Evolutionary conservation across 2,113 vertebrate species (phyloP).

Genomic region (Amblyornis subalaris): DNA sequence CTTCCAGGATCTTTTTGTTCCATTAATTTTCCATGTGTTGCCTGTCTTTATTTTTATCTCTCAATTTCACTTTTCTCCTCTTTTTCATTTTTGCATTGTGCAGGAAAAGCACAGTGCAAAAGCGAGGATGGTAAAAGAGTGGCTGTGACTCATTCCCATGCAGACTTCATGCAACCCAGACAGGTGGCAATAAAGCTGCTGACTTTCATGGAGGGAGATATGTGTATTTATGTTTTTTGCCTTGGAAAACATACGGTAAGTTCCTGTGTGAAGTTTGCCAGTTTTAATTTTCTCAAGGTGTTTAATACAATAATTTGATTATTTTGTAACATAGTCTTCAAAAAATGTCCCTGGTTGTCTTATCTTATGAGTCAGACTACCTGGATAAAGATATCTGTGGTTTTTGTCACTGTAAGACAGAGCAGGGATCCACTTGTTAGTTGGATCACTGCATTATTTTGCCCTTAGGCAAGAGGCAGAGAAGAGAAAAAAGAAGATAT

Average conservation of each 20-base stretch:
- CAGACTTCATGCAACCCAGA: neutral
- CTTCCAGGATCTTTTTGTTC: neutral
- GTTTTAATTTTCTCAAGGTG: neutral
- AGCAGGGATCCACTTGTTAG: neutral
- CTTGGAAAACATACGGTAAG: neutral
- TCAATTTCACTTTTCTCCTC: neutral
- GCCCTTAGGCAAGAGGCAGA: neutral
- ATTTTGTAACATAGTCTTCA: neutral
- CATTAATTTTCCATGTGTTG: neutral
- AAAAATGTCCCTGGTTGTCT: neutral
- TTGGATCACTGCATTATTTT: neutral
- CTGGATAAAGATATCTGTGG: neutral
- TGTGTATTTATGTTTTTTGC: neutral
- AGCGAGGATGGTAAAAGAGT: fast-evolving
- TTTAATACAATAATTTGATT: neutral
- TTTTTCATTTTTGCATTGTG: neutral
- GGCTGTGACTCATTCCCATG: neutral
- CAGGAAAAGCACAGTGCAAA: neutral
- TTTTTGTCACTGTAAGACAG: neutral
- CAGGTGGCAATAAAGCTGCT: neutral
- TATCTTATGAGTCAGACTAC: neutral
- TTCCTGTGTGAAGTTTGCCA: neutral
- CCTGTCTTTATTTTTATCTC: neutral
- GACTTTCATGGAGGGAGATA: neutral
- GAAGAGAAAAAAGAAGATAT: neutral